Evolutionary conservation across 2,113 vertebrate species (phyloP), one percentile per base, ranked within the genome.

Genomic region (Triplophysa siluroides): DNA sequence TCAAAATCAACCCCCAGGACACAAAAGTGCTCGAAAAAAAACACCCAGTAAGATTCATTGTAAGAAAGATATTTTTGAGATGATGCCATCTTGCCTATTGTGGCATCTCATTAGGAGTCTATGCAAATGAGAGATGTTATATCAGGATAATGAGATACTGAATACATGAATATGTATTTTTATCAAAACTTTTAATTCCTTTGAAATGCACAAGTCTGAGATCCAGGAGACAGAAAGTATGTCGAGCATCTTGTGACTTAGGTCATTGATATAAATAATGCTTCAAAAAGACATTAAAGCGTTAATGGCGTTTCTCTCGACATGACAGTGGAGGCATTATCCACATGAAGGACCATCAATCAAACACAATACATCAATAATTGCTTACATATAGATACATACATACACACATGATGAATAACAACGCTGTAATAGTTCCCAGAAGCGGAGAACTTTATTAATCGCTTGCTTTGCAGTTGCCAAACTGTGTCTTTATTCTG

Each of bases 151-250:
- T 74, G 56, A 68, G 79, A 66, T 76, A 52, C 71, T 8, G 18
- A 75, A 60, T 1, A 61, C 71, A 81, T 81, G 79, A 81, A 81
- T 81, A 81, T 81, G 79, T 62, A 75, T 74, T 58, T 54, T 52
- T 75, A 66, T 67, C 70, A 80, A 80, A 79, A 80, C 67, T 11
- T 62, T 24, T 54, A 77, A 65, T 77, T 66, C 75, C 75, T 77
- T 77, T 77, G 75, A 77, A 77, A 77, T 77, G 24, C 75, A 77
- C 62, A 77, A 77, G 62, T 52, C 21, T 63, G 14, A 29, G 26
- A 26, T 63, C 23, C 23, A 24, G 26, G 10, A 16, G 73, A 16
- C 58, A 64, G 18, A 77, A 77, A 77, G 75, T 77, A 38, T 77
- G 75, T 77, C 75, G 66, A 21, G 75, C 62, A 77, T 52, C 41